Percentiles rank a stretch among this genome's conserved stretches.
phyloP scores from a whole-genome alignment of 2,888 invertebrate species.

The Entomobrya proxima region DNA sequence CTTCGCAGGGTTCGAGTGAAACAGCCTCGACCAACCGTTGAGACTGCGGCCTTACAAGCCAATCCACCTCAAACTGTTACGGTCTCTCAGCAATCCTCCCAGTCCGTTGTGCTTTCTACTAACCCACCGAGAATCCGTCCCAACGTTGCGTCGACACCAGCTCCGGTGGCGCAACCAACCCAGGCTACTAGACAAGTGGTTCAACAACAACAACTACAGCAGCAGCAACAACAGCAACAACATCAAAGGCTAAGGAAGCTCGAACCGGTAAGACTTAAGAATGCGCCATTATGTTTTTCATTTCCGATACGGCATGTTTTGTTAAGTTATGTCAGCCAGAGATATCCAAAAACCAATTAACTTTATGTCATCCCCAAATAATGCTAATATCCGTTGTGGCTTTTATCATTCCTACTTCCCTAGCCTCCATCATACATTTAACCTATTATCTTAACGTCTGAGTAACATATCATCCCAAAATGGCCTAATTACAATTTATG shows the following conservation, averaged over 20 bases:
- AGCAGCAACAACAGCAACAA: not conserved
- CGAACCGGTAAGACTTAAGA: constrained; percentile 32
- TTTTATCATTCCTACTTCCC: not conserved
- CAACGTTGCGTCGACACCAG: not conserved
- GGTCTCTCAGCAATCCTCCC: constrained; percentile 11
- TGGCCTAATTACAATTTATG: constrained; percentile 50
- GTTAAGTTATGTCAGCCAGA: not conserved
- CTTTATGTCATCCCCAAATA: not conserved
- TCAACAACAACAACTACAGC: constrained; percentile 5
- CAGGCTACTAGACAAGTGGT: constrained; percentile 23
- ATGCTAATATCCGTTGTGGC: no score
- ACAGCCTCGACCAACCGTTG: constrained; percentile 60
- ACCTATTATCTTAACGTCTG: not conserved
- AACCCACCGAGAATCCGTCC: constrained; percentile 58
- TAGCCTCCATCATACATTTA: not conserved
- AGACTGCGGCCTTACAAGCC: constrained; percentile 64
- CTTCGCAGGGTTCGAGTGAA: constrained; percentile 68
- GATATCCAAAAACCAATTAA: no score
- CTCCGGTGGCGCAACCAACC: constrained; percentile 10
- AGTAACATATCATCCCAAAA: constrained; percentile 24
- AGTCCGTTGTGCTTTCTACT: constrained; percentile 45
- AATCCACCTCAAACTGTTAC: constrained; percentile 47
- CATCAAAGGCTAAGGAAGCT: constrained; percentile 8
- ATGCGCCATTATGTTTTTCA: not conserved
- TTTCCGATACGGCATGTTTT: not conserved